These are phyloP conservation scores for Meloidogyne chitwoodi DNA, from an alignment of 1,140 invertebrate genomes.

Conservation along the genomic window DNA sequence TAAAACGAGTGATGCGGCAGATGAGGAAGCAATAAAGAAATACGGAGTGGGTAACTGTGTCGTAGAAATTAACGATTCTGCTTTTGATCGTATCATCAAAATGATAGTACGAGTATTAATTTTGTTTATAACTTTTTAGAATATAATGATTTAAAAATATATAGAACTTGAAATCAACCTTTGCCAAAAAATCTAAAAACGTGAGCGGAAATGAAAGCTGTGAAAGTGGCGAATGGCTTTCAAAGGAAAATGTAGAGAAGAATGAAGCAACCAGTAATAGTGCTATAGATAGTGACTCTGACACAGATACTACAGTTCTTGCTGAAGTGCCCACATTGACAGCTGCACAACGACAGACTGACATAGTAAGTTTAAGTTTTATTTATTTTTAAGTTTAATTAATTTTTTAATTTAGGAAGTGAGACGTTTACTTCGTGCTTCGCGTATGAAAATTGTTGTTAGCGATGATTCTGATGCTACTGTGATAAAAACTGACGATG, in stretches of 20 bases:
- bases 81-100: background rate
- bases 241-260: background rate
- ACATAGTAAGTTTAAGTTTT: background rate
- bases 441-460: background rate
- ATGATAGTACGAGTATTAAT: background rate
- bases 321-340: background rate
- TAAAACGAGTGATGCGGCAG: background rate
- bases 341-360: background rate
- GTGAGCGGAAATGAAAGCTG: background rate
- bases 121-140: background rate
- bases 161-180: background rate
- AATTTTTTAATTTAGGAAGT: conserved; percentile 4
- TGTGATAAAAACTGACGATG: background rate
- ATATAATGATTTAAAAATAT: background rate
- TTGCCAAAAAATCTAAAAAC: background rate
- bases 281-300: background rate
- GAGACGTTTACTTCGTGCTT: background rate
- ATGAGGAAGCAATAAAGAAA: conserved; percentile 8
- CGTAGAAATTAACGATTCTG: background rate
- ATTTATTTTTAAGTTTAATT: background rate
- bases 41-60: background rate
- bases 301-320: background rate
- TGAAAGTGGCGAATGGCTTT: conserved; percentile 1
- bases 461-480: conserved; percentile 1
- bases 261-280: background rate